phyloP scores from a whole-genome alignment of 2,888 invertebrate species.

The Calephelis perditalis region DNA sequence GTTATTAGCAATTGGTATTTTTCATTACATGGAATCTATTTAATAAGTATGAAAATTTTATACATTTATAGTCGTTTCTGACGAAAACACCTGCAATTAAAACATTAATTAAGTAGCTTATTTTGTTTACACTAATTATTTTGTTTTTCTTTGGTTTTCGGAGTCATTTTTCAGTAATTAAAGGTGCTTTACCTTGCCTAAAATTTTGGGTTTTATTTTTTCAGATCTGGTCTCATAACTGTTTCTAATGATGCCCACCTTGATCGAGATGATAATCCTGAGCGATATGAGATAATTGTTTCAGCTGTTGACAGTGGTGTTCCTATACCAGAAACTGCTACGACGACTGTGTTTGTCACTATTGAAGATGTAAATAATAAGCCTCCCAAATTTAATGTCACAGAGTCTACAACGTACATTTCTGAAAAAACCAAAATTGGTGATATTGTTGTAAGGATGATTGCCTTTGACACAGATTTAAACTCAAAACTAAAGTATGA shows the following conservation, averaged over 20 bases:
- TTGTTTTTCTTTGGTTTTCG: no score
- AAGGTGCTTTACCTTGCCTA: no score
- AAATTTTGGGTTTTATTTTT: slow-evolving; percentile 25
- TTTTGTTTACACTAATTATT: no score
- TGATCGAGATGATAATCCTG: slow-evolving; percentile 82
- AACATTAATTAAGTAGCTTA: no score
- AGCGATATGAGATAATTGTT: slow-evolving; percentile 83
- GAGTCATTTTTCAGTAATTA: no score
- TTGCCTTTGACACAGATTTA: slow-evolving; percentile 84
- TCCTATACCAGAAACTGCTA: slow-evolving; percentile 87
- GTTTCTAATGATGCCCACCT: slow-evolving; percentile 85
- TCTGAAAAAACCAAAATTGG: slow-evolving; percentile 82
- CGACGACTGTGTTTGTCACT: slow-evolving; percentile 84
- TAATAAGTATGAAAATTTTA: no score
- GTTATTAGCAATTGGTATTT: no score
- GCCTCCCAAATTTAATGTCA: slow-evolving; percentile 84
- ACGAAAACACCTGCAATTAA: no score
- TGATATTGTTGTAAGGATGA: slow-evolving; percentile 80
- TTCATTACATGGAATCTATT: no score
- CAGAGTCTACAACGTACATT: slow-evolving; percentile 82
- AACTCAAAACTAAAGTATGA: slow-evolving; percentile 83
- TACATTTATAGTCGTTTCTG: no score
- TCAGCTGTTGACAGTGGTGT: slow-evolving; percentile 86
- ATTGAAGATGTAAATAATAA: slow-evolving; percentile 90
- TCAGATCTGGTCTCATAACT: slow-evolving; percentile 82